Base-by-base conservation (phyloP, 2,888 invertebrate species). In the Drosophila anceps region DNA sequence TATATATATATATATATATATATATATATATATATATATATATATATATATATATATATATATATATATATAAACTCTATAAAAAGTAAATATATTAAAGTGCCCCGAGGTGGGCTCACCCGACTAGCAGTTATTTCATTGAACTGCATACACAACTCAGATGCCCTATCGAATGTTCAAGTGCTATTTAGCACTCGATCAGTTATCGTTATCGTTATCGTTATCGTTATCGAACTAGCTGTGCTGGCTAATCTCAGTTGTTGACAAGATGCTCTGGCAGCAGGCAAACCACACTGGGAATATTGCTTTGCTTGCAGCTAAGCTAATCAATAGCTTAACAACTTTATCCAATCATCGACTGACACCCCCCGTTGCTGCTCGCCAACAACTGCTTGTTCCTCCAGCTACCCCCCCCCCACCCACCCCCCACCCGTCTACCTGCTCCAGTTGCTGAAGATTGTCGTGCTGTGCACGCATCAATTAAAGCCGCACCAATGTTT, bases 401-500 rank as follows among this genome's bases (percentile, higher is more conserved):
- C 37, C n/a, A n/a, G 4, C 18, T 20, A 10, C 33, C 12, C 27
- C 29, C 3, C 9, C 18, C 20, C 12, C 9, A 29, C 27, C n/a
- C 4, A 13, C 7, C 10, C 44, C 4, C 24, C 4, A 24, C 24
- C 24, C 4, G 9, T 10, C 8, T 39, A 15, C 51, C 44, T 66
- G 9, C 31, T 48, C 24, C 29, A 43, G 57, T 31, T 39, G 44
- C 24, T 15, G 27, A 13, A 24, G 41, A 18, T 46, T 82, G 87
- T 86, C 90, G 90, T 89, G 89, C 88, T 75, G 70, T 66, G 70
- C 74, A 64, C 68, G 88, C 88, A 89, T 86, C 92, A 91, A 91
- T 91, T 91, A 91, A 91, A 86, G 81, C 83, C 81, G 88, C 91
- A 90, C 84, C 91, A 81, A 87, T 92, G 91, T 91, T 92, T 91